phyloP scores from a whole-genome alignment of 1,140 invertebrate species.

The Heliconius congener region DNA sequence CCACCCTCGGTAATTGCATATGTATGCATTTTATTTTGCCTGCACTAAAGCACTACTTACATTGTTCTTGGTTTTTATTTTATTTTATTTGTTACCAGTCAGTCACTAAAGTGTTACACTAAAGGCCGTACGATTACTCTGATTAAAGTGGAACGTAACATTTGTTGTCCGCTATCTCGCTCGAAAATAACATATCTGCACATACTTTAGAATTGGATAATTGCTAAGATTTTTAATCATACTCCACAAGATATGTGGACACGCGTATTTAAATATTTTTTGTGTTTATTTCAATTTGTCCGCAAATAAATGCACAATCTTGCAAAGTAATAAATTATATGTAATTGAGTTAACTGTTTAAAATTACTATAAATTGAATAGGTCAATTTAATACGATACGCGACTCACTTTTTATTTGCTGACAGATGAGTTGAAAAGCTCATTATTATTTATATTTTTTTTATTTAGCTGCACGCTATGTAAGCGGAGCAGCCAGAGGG shows the following conservation, averaged over 20 bases:
- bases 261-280: conserved; percentile 54
- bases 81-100: conserved; percentile 31
- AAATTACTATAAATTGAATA: conserved; percentile 52
- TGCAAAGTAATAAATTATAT: conserved; percentile 50
- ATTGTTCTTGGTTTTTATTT: conserved; percentile 35
- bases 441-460: no score
- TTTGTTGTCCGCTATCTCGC: conserved; percentile 48
- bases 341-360: conserved; percentile 52
- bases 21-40: conserved; percentile 27
- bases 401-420: no score
- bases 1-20: conserved; percentile 25
- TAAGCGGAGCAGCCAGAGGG: no score
- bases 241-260: conserved; percentile 43
- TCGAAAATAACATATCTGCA: conserved; percentile 59
- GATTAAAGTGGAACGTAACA: conserved; percentile 31
- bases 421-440: no score
- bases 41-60: conserved; percentile 31
- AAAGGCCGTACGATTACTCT: conserved; percentile 45
- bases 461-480: no score
- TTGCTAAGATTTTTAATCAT: conserved; percentile 49
- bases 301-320: conserved; percentile 44
- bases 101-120: conserved; percentile 55
- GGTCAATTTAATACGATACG: conserved; percentile 22
- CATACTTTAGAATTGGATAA: conserved; percentile 37
- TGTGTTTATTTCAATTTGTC: conserved; percentile 45